phyloP scores from a whole-genome alignment of 1,140 invertebrate genomes.

The Bombus polaris region DNA sequence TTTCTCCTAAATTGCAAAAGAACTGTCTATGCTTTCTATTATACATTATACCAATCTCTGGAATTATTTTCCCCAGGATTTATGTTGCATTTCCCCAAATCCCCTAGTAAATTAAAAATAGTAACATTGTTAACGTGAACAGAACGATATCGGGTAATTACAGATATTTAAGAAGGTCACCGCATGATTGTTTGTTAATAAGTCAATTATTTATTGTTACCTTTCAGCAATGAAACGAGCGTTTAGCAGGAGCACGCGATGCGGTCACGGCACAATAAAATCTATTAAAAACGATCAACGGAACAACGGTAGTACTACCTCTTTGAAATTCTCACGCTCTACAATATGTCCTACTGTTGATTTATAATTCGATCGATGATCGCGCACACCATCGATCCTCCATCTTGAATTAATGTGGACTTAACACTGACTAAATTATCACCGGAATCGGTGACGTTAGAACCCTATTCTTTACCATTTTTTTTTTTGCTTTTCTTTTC shows the following conservation, averaged over 20 bases:
- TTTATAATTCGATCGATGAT: conserved; percentile 60
- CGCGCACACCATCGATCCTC: conserved; percentile 24
- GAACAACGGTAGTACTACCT: conserved; percentile 80
- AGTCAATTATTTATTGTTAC: conserved; percentile 35
- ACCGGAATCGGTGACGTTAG: conserved; percentile 28
- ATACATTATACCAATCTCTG: conserved; percentile 31
- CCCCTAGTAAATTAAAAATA: not conserved
- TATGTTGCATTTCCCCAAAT: not conserved
- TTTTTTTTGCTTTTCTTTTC: not conserved
- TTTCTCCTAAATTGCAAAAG: not conserved
- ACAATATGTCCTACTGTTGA: conserved; percentile 68
- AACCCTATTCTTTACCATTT: conserved; percentile 24
- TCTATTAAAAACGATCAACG: conserved; percentile 81
- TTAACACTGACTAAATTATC: conserved; percentile 46
- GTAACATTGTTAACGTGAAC: not conserved
- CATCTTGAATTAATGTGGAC: conserved; percentile 23
- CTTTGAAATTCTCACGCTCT: conserved; percentile 73
- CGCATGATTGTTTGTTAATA: conserved; percentile 10
- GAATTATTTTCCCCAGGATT: conserved; percentile 13
- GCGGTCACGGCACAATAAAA: conserved; percentile 80
- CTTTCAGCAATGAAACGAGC: conserved; percentile 34
- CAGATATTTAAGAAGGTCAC: conserved; percentile 8
- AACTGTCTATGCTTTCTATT: conserved; percentile 17
- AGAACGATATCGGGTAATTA: not conserved
- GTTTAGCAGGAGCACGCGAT: conserved; percentile 66